These are phyloP conservation scores for Strigamia maritima DNA, from an alignment of 2,888 invertebrate genomes.

Conservation along the genomic window DNA sequence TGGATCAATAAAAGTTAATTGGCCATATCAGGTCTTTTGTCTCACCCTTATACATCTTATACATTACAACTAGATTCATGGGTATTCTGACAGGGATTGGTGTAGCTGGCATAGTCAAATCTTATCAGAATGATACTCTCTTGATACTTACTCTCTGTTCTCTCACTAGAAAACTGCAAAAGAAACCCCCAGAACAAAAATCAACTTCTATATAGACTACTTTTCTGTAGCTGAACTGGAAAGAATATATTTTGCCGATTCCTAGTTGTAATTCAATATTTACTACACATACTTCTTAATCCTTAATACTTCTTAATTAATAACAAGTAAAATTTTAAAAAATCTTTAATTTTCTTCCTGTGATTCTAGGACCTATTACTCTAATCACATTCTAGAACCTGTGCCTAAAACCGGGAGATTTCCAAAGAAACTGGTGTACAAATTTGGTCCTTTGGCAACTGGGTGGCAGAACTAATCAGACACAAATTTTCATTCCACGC, in stretches of 20 bases:
- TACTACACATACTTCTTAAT: background rate
- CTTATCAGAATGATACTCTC: too few relatives aligned
- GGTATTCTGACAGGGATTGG: too few relatives aligned
- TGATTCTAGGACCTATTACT: conserved; percentile 52
- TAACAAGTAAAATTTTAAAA: too few relatives aligned
- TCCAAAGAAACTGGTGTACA: conserved; percentile 52
- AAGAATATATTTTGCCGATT: background rate
- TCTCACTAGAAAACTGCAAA: too few relatives aligned
- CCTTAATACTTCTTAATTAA: too few relatives aligned
- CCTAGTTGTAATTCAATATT: background rate
- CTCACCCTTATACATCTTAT: too few relatives aligned
- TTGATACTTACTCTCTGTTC: too few relatives aligned
- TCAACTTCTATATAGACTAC: background rate
- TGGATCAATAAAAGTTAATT: too few relatives aligned
- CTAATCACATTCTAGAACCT: conserved; percentile 51
- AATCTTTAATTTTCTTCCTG: background rate
- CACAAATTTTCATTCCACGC: conserved; percentile 14
- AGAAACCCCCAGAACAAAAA: background rate
- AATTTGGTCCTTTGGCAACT: conserved; percentile 52
- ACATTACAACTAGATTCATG: too few relatives aligned
- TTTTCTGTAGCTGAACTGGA: background rate
- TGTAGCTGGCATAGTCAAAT: too few relatives aligned
- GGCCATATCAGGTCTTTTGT: too few relatives aligned
- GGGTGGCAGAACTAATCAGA: conserved; percentile 48
- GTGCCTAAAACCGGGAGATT: conserved; percentile 53